Base-by-base conservation (phyloP, 2,797 vertebrate species). In the Bradypus variegatus region DNA sequence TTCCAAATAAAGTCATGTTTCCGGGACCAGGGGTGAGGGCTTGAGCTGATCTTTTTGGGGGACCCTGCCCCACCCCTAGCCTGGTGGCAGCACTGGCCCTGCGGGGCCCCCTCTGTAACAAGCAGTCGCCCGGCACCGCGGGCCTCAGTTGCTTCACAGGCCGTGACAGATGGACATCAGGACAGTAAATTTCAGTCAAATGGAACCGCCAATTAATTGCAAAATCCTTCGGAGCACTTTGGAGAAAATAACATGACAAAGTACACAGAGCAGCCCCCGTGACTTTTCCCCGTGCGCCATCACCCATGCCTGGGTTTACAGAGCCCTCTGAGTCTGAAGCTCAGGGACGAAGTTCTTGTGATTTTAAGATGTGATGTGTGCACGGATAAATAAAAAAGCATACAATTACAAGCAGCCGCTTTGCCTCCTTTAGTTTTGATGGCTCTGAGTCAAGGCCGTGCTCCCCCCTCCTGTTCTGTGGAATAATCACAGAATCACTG, bases 361-460 rank as follows among this genome's bases (percentile, higher is more conserved):
- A 76, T 88, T 96, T 94, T 87, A 95, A 96, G 96, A 95, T 65
- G 92, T 5, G 1, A 95, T 65, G 92, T 6, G 1, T 36, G 76
- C 73, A 69, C 75, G 80, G 95, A 96, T 95, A 95, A 79, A 72
- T 4, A 38, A 62, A 36, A 77, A 85, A 48, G 77, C 84, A 91
- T 89, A 72, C 95, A 95, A 97, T 96, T 94, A 96, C 86, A 82
- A 94, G 92, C 82, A 93, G 93, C 96, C 88, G 73, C 92, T 97
- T 92, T 95, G 91, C 93, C 88, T 94, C 80, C 94, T 94, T 96
- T 93, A 95, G 95, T 95, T 95, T 91, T 94, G 94, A 94, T 33
- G 70, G 95, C 94, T 94, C 75, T 88, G 96, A 95, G 94, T 95
- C 96, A 93, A 94, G 96, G 95, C 89, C 10, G 19, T 0, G 19